Conservation (phyloP, 2,888 invertebrate genomes). For the Chydorus sphaericus region DNA sequence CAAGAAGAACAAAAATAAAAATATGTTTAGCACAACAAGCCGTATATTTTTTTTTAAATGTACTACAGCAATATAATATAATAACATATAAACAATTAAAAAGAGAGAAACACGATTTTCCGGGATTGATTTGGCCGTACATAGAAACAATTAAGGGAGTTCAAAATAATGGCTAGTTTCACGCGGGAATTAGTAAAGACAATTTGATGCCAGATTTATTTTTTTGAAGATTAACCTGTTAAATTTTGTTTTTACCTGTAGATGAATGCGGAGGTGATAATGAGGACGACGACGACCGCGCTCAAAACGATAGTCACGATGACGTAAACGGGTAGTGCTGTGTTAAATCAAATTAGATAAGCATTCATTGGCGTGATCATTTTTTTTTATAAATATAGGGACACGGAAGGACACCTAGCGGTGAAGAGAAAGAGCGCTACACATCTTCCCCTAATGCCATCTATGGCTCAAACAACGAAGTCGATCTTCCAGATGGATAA, state of each 20-base stretch:
- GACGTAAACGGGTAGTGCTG: constrained; percentile 69
- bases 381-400: too few relatives aligned
- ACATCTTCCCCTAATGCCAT: too few relatives aligned
- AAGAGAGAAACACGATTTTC: too few relatives aligned
- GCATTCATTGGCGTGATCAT: too few relatives aligned
- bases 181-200: background rate
- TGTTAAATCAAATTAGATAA: too few relatives aligned
- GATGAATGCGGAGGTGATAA: constrained; percentile 52
- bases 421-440: too few relatives aligned
- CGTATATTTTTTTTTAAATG: background rate
- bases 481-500: too few relatives aligned
- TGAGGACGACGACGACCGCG: constrained; percentile 49
- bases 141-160: background rate
- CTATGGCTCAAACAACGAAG: too few relatives aligned
- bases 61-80: background rate
- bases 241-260: constrained; percentile 45
- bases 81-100: background rate
- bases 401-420: too few relatives aligned
- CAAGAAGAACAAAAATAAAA: too few relatives aligned
- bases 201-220: background rate
- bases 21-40: background rate
- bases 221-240: background rate
- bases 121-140: too few relatives aligned
- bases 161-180: background rate
- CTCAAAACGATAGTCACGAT: constrained; percentile 71